A percentile compares a stretch with the other conserved stretches of the same genome.
These are phyloP conservation scores for Dynastes tityus DNA, from an alignment of 2,888 invertebrate genomes.

Conservation along the genomic window DNA sequence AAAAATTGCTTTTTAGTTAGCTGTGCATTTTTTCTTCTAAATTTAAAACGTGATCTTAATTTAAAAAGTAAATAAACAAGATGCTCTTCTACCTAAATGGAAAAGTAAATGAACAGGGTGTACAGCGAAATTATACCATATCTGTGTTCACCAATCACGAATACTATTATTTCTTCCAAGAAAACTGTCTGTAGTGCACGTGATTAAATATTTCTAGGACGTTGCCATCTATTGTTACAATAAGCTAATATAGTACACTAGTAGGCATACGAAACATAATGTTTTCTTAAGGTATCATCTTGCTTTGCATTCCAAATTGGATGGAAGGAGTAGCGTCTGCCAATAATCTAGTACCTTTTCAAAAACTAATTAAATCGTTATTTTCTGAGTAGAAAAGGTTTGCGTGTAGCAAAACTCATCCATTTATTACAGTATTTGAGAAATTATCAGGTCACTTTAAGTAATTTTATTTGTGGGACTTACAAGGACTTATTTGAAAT, in stretches of 20 bases:
- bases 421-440: neutral
- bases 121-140: constrained; percentile 30
- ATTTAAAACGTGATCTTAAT: constrained; percentile 22
- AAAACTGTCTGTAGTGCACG: too few relatives aligned
- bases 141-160: constrained; percentile 39
- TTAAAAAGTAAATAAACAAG: constrained; percentile 20
- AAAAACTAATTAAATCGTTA: neutral
- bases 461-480: neutral
- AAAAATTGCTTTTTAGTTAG: neutral
- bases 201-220: too few relatives aligned
- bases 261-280: neutral
- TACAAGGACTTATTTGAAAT: neutral
- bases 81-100: constrained; percentile 29
- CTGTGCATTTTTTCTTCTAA: constrained; percentile 23
- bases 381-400: neutral
- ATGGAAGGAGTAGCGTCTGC: neutral
- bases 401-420: too few relatives aligned
- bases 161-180: constrained; percentile 14
- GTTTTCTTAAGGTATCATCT: neutral
- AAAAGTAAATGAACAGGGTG: constrained; percentile 21
- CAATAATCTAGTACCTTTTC: neutral
- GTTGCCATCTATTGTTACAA: neutral
- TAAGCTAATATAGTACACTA: neutral
- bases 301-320: neutral
- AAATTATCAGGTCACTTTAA: neutral